phyloP scores from a whole-genome alignment of 2,113 vertebrate genomes.

The Myiopsitta monachus region DNA sequence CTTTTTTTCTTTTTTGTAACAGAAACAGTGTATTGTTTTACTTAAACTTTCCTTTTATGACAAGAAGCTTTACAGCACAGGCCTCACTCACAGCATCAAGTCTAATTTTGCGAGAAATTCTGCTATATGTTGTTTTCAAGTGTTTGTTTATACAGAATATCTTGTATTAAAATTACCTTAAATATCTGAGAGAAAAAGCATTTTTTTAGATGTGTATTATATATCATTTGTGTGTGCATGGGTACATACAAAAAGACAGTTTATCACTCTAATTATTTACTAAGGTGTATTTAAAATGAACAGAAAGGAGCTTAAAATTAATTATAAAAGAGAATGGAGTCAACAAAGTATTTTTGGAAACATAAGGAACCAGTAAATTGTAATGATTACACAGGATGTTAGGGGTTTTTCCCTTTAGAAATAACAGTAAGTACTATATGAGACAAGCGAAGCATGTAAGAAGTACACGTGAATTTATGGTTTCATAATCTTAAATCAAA shows the following conservation, averaged over 20 bases:
- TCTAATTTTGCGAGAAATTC: not conserved
- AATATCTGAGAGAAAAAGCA: not conserved
- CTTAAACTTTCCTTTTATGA: slow-evolving; percentile 45
- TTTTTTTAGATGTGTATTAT: not conserved
- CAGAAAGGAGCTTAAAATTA: slow-evolving; percentile 30
- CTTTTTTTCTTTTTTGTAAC: not conserved
- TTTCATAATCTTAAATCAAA: slow-evolving; percentile 65
- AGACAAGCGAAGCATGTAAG: slow-evolving; percentile 17
- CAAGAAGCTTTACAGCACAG: not conserved
- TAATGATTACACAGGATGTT: slow-evolving; percentile 30
- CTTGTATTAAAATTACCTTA: not conserved
- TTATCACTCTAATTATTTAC: not conserved
- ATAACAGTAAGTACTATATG: slow-evolving; percentile 20
- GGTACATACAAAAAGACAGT: not conserved
- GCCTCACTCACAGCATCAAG: not conserved
- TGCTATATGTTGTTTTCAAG: not conserved
- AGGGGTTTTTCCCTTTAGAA: slow-evolving; percentile 14
- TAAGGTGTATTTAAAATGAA: slow-evolving; percentile 27
- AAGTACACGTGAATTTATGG: slow-evolving; percentile 54
- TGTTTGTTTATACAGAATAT: not conserved
- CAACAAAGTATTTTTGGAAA: slow-evolving; percentile 25
- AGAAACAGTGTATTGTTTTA: slow-evolving; percentile 42
- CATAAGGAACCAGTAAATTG: slow-evolving; percentile 47
- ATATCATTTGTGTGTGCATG: not conserved
- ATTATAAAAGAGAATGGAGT: slow-evolving; percentile 29